Percentiles rank a stretch among this genome's conserved stretches.
phyloP scores from a whole-genome alignment of 2,113 vertebrate genomes.

The Microtus richardsoni region DNA sequence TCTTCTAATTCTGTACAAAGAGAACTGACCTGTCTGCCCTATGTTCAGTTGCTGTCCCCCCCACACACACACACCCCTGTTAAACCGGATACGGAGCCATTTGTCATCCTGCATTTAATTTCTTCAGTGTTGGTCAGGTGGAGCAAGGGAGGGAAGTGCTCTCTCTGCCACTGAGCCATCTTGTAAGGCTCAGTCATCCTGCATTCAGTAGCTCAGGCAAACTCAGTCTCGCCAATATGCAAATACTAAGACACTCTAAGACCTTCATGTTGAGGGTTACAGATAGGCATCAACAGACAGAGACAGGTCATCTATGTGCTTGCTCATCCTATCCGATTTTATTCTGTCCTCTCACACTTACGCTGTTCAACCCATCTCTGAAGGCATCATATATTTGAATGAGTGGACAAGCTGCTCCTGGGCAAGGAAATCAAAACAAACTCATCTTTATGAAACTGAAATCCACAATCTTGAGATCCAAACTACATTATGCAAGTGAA shows the following conservation, averaged over 20 bases:
- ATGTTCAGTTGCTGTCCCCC: background rate
- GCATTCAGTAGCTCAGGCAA: background rate
- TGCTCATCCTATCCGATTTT: background rate
- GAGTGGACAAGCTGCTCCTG: background rate
- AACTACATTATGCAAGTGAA: background rate
- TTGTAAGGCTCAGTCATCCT: background rate
- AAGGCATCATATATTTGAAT: background rate
- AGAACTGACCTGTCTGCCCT: background rate
- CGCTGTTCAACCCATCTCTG: background rate
- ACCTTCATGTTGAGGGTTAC: background rate
- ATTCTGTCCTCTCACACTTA: background rate
- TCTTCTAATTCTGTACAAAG: background rate
- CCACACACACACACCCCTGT: background rate
- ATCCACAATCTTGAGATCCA: conserved; percentile 15
- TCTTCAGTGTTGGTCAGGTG: too few species aligned
- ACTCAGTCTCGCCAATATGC: background rate
- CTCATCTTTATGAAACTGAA: conserved; percentile 20
- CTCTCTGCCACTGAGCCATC: background rate
- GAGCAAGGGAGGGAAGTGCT: background rate
- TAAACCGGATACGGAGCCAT: background rate
- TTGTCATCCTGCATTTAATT: background rate
- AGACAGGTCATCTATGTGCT: background rate
- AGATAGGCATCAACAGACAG: background rate
- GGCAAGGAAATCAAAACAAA: background rate
- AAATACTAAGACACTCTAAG: background rate